Percentiles rank a stretch among this genome's conserved stretches.
These are phyloP conservation scores for Elysia chlorotica DNA, from an alignment of 1,140 invertebrate species.

Conservation along the genomic window DNA sequence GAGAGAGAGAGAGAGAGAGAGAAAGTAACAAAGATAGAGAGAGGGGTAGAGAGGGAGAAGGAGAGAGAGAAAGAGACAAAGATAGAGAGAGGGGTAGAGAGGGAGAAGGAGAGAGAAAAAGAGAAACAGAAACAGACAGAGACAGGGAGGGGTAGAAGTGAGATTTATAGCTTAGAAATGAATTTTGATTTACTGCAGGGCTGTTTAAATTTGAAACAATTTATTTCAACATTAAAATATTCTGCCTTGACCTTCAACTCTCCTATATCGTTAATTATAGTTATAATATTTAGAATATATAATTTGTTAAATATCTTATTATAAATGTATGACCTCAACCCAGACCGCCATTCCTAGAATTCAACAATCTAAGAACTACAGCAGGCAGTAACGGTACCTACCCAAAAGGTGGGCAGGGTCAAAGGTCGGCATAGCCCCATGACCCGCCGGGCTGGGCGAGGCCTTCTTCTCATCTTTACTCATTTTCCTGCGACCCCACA, in stretches of 20 bases:
- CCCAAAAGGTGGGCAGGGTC: slow-evolving; percentile 25
- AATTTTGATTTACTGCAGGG: neutral
- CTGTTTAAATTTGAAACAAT: neutral
- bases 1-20: no score
- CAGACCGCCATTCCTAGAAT: neutral
- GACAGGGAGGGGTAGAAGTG: no score
- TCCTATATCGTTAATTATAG: no score
- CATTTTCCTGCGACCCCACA: slow-evolving; percentile 18
- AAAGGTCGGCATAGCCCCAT: slow-evolving; percentile 34
- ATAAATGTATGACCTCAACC: neutral
- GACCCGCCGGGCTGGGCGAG: slow-evolving; percentile 28
- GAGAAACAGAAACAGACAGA: no score
- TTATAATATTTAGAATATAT: no score
- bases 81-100: no score
- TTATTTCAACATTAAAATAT: neutral
- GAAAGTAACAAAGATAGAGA: no score
- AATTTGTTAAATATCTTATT: neutral
- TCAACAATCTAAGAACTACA: neutral
- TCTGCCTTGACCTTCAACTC: neutral
- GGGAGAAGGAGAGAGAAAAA: no score
- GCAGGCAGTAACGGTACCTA: neutral
- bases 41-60: no score
- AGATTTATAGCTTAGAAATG: neutral
- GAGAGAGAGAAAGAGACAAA: no score
- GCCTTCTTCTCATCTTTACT: slow-evolving; percentile 34